Evolutionary conservation across 2,888 invertebrate genomes (phyloP), one percentile per base, ranked within the genome.

Genomic region (Labia minor): DNA sequence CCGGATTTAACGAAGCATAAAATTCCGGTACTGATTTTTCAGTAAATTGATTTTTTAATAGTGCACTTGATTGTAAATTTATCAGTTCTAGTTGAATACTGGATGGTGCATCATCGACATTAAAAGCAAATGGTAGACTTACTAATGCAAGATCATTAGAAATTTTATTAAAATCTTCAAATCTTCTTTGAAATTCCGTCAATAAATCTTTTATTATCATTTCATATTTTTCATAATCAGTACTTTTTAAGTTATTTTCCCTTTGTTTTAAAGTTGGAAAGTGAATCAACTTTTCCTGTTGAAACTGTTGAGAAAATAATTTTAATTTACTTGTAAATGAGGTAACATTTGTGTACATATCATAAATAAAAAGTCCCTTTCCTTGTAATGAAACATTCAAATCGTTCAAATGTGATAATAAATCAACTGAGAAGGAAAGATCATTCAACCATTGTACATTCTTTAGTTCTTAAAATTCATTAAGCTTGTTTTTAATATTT

Each of bases 11-110:
- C 49, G 62, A 18, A n/a, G 62, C 65, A 19, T 68, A 63, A 62
- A 67, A 67, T n/a, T n/a, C n/a, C n/a, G 20, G 67, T 65, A 67
- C 49, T 68, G 62, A 66, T 66, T 65, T 66, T 66, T 66, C 62
- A 65, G 63, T 68, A 68, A 68, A 68, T 66, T 66, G 66, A 62
- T 68, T 62, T 68, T 68, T 68, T 3, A 65, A 19, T 64, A 66
- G 19, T 66, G 66, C 37, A 62, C 66, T 68, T 65, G 68, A 65
- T 20, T 67, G 67, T 21, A 67, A 67, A 19, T 67, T 61, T 64
- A 67, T 67, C 21, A 67, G 63, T 64, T 67, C 64, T 67, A 64
- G 26, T 64, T 67, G 67, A 63, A 67, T 63, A 16, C 64, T 33
- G 26, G 19, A 64, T 8, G 63, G 63, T 26, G 67, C 65, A 65